Conservation (phyloP, 2,113 vertebrate species). For the Grallaria varia region DNA sequence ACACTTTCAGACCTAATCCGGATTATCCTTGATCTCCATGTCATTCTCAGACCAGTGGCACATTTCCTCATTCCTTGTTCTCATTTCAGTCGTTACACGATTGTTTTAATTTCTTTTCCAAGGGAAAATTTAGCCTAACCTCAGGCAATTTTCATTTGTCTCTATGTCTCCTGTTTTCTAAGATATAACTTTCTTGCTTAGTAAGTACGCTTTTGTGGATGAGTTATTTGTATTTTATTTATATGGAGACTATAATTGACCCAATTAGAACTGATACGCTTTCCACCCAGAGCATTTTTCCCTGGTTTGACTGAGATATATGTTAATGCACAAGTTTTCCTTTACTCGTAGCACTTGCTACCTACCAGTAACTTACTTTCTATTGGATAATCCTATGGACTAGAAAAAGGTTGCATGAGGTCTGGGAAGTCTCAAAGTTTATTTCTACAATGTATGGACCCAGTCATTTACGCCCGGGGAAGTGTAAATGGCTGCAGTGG, state of each 20-base stretch:
- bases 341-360: neutral
- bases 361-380: neutral
- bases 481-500: neutral
- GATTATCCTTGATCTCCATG: neutral
- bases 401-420: neutral
- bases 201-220: neutral
- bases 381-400: neutral
- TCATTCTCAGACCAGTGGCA: neutral
- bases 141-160: neutral
- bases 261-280: neutral
- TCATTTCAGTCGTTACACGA: neutral
- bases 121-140: neutral
- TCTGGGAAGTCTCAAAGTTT: neutral
- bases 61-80: constrained; percentile 26
- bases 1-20: neutral
- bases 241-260: neutral
- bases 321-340: neutral
- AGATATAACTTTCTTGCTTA: neutral
- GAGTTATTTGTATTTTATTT: neutral
- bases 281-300: neutral
- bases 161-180: neutral
- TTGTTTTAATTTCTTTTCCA: constrained; percentile 2
- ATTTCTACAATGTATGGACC: neutral
- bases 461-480: neutral
- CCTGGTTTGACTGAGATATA: neutral